Evolutionary conservation across 1,140 invertebrate genomes (phyloP), one percentile per base, ranked within the genome.

Genomic region (Catajapyx aquilonaris): DNA sequence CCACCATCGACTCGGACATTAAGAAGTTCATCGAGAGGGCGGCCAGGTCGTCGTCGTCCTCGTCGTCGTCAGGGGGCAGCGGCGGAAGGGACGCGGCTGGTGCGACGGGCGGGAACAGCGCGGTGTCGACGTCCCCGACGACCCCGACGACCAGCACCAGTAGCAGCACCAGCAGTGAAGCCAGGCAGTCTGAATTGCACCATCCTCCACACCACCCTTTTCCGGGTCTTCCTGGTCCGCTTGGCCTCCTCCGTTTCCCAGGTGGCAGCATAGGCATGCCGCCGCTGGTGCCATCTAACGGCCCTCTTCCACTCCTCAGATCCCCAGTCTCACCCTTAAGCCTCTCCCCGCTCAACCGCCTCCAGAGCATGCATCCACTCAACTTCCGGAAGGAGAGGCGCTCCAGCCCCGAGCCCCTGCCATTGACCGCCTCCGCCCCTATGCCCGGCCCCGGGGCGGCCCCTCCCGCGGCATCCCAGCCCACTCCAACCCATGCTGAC

Each of bases 291-390:
- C 46, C 50, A 34, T 44, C 49, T 32, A 42, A 48, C 4, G 50
- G 50, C 23, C 23, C 23, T 7, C 44, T 42, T 41, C 38, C 44
- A 31, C 38, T 10, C 37, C 38, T 9, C 30, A 41, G 22, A 48
- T 66, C 34, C 57, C 59, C 31, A 63, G 51, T 31, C 63, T 57
- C 48, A 62, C 61, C 64, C 41, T 52, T 64, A 22, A 64, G 64
- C 45, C 66, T 64, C 45, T 85, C 83, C 4, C 81, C 87, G 1
- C 60, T 93, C 21, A 88, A 81, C 54, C 69, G 83, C 48, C 60
- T 93, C 17, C 84, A 91, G 57, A 90, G 75, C 47, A 91, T 94
- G 86, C 84, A 91, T 53, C 86, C 86, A 1, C 90, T 88, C 54
- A 86, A 91, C 53, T 91, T 83, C 51, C 69, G 84, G 15, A 81